phyloP scores from a whole-genome alignment of 2,888 invertebrate genomes.

The Pachymerium ferrugineum region DNA sequence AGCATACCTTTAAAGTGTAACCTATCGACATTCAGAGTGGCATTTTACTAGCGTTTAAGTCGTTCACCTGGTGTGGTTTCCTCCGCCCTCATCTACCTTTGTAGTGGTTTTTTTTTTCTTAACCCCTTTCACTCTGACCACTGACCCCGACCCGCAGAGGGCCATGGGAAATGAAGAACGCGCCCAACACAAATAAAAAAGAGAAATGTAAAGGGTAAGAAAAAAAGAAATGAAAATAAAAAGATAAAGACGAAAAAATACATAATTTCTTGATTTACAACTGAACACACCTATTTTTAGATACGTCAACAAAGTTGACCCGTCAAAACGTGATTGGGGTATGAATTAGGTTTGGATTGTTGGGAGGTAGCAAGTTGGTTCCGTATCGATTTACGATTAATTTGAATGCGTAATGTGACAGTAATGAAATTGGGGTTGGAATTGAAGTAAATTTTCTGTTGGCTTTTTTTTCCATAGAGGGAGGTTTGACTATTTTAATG shows the following conservation, averaged over 20 bases:
- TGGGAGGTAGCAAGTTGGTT: too few species aligned
- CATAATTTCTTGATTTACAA: background rate
- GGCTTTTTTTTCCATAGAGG: too few species aligned
- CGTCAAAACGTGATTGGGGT: too few species aligned
- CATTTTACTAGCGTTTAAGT: too few species aligned
- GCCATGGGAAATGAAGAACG: background rate
- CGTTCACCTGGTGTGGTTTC: conserved; percentile 2
- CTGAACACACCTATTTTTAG: background rate
- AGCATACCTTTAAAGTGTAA: too few species aligned
- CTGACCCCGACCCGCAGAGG: background rate
- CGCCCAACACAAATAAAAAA: background rate
- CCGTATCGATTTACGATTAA: too few species aligned
- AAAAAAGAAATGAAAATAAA: background rate
- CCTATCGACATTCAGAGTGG: too few species aligned
- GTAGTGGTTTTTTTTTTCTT: background rate
- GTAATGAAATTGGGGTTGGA: too few species aligned
- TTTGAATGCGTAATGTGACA: too few species aligned
- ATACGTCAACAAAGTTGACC: background rate
- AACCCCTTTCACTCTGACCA: background rate
- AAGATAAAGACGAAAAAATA: background rate
- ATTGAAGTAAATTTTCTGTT: too few species aligned
- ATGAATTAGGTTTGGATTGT: too few species aligned
- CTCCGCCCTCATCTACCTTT: conserved; percentile 2
- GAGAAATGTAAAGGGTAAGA: background rate
- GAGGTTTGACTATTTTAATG: too few species aligned